These are phyloP conservation scores for Brachymystax lenok DNA, from an alignment of 2,797 vertebrate genomes.

Conservation along the genomic window DNA sequence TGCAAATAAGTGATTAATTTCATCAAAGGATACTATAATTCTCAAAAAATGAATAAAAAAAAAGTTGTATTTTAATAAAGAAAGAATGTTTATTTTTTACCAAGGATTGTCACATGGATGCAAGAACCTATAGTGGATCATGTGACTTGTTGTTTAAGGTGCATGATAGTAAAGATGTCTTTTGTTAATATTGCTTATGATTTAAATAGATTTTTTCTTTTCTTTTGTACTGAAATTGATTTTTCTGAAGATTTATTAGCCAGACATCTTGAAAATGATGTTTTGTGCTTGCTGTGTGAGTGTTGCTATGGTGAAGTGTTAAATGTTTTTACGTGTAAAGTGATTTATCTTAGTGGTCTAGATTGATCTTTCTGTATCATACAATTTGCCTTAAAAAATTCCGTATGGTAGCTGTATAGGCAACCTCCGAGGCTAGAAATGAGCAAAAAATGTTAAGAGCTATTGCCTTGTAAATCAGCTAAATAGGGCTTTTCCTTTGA, in stretches of 20 bases:
- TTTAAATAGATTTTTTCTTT: constrained; percentile 60
- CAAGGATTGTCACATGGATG: constrained; percentile 83
- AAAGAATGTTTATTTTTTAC: constrained; percentile 91
- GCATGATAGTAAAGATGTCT: constrained; percentile 86
- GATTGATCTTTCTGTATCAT: constrained; percentile 84
- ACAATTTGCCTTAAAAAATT: constrained; percentile 37
- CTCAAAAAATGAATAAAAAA: constrained; percentile 77
- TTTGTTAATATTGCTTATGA: constrained; percentile 81
- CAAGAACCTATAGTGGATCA: constrained; percentile 79
- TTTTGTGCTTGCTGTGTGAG: constrained; percentile 96
- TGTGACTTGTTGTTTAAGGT: constrained; percentile 82
- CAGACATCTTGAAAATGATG: constrained; percentile 79
- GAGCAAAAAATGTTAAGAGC: constrained; percentile 81
- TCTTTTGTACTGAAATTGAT: constrained; percentile 77
- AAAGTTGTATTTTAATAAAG: constrained; percentile 98
- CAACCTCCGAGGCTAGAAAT: constrained; percentile 82
- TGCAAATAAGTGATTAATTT: constrained; percentile 87
- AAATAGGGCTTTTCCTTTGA: constrained; percentile 84
- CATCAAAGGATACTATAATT: constrained; percentile 88
- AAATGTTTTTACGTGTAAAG: constrained; percentile 84
- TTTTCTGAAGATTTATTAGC: constrained; percentile 69
- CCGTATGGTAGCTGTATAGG: constrained; percentile 85
- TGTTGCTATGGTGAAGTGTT: constrained; percentile 87
- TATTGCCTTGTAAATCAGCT: constrained; percentile 62
- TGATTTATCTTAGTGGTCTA: constrained; percentile 81